These are phyloP conservation scores for Gasterosteus nipponicus DNA, from an alignment of 2,113 vertebrate species.

Conservation along the genomic window DNA sequence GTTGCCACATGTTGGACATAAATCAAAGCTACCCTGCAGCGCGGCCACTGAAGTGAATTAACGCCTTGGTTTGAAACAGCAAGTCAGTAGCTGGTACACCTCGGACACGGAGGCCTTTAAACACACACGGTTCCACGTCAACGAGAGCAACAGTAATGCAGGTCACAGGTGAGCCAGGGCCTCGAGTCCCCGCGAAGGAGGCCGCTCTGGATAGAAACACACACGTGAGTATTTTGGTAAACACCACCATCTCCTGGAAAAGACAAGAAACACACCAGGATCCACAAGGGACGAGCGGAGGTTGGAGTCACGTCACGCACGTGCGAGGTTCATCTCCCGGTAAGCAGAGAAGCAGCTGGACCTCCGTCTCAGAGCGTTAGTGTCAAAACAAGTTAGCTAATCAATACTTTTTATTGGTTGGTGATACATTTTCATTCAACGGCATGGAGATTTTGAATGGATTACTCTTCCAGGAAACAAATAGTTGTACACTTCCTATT, in stretches of 20 bases:
- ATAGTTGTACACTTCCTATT: neutral
- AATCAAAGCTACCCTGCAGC: neutral
- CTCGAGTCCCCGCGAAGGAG: neutral
- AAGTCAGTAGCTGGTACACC: neutral
- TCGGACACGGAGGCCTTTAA: neutral
- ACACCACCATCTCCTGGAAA: slow-evolving; percentile 47
- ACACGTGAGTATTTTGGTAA: slow-evolving; percentile 4
- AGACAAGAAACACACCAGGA: neutral
- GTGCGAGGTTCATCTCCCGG: neutral
- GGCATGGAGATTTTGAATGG: neutral
- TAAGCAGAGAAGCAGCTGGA: neutral
- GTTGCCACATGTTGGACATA: neutral
- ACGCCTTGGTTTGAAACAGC: neutral
- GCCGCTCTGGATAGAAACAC: neutral
- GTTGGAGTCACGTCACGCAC: neutral
- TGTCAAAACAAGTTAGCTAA: neutral
- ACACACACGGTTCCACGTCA: neutral
- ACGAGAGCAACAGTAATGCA: neutral
- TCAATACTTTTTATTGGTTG: neutral
- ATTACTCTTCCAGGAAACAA: slow-evolving; percentile 11
- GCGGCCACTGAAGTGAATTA: neutral
- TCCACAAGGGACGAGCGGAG: neutral
- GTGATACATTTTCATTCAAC: slow-evolving; percentile 2
- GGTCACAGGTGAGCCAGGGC: neutral
- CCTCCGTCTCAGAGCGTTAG: too few species aligned